phyloP scores from a whole-genome alignment of 2,113 vertebrate species.

The Dryoscopus gambensis region DNA sequence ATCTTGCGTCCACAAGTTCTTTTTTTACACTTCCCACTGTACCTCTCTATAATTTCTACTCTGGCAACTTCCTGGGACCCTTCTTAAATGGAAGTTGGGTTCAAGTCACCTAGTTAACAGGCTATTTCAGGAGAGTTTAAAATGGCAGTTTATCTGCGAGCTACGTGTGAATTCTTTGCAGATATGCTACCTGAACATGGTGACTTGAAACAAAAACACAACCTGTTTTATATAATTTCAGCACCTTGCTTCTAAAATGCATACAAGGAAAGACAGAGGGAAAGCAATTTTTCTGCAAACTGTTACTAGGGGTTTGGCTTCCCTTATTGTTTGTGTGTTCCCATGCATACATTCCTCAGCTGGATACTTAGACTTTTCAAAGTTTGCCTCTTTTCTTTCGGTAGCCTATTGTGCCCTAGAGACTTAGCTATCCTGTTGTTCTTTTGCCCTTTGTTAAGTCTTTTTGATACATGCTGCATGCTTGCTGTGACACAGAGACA shows the following conservation, averaged over 20 bases:
- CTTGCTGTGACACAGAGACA: neutral
- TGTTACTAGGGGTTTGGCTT: neutral
- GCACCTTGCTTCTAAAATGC: neutral
- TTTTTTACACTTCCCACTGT: neutral
- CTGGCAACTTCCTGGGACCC: neutral
- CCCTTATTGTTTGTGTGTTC: neutral
- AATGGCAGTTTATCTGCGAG: neutral
- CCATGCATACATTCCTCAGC: neutral
- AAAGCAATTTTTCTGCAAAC: neutral
- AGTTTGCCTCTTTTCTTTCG: neutral
- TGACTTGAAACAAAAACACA: neutral
- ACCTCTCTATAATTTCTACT: neutral
- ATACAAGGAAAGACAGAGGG: neutral
- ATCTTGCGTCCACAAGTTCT: neutral
- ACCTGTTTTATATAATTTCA: neutral
- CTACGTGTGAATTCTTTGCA: neutral
- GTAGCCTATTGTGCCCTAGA: neutral
- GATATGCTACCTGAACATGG: neutral
- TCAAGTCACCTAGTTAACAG: neutral
- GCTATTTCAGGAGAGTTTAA: neutral
- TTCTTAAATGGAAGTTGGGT: neutral
- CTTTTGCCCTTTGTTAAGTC: neutral
- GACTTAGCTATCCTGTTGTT: neutral
- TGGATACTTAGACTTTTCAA: neutral
- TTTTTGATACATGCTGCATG: neutral